A percentile compares a stretch with the other conserved stretches of the same genome.
Conservation (phyloP, 2,888 invertebrate species). For the Drosophila prolongata region DNA sequence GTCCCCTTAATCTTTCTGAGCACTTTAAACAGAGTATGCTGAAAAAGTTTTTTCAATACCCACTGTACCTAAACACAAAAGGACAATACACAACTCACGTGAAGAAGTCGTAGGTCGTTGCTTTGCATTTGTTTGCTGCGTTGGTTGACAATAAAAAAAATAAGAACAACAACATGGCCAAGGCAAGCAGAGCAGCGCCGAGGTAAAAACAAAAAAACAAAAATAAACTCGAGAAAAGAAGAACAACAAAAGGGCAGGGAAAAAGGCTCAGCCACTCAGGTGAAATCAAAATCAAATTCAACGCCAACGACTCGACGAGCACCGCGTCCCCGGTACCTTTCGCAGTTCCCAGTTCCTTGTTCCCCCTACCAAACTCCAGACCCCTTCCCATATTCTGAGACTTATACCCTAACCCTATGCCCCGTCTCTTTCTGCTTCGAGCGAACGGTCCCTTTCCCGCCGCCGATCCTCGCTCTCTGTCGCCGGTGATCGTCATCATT, state of each 20-base stretch:
- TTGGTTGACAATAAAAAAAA: constrained; percentile 67
- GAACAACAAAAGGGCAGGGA: constrained; percentile 23
- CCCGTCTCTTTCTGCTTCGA: constrained; percentile 4
- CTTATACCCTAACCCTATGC: background rate
- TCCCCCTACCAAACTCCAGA: constrained; percentile 7
- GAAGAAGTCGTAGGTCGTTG: constrained; percentile 69
- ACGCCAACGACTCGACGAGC: constrained; percentile 64
- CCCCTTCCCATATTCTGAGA: background rate
- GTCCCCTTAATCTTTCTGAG: no score
- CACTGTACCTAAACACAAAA: constrained; percentile 17
- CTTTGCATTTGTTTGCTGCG: constrained; percentile 53
- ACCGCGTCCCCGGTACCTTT: constrained; percentile 3
- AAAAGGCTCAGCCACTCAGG: constrained; percentile 67
- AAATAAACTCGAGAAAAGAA: constrained; percentile 13
- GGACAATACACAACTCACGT: constrained; percentile 30
- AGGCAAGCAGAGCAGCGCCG: constrained; percentile 11
- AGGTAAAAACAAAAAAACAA: constrained; percentile 3
- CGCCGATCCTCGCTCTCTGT: constrained; percentile 10
- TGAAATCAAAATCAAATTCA: constrained; percentile 79
- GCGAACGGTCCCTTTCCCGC: constrained; percentile 10
- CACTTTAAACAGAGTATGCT: no score
- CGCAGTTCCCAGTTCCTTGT: constrained; percentile 19
- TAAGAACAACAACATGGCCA: constrained; percentile 25
- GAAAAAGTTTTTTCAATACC: background rate
- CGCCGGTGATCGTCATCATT: constrained; percentile 65